A percentile compares a stretch with the other conserved stretches of the same genome.
These are phyloP conservation scores for Orchesella cincta DNA, from an alignment of 1,140 invertebrate species.

Conservation along the genomic window DNA sequence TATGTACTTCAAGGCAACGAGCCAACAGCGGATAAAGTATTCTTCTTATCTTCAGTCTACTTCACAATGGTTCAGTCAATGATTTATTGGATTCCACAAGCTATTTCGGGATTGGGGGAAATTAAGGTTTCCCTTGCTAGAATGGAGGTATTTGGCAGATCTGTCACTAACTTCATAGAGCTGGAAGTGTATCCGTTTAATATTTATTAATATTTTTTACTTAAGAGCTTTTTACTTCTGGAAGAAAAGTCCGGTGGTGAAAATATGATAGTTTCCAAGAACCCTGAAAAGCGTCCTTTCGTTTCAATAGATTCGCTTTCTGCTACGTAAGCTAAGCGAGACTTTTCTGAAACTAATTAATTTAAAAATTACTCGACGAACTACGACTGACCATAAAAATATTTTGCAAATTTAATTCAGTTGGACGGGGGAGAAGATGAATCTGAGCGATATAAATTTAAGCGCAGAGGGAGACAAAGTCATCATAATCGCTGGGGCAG, in stretches of 20 bases:
- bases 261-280: too few relatives aligned
- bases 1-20: slow-evolving; percentile 53
- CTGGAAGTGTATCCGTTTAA: too few relatives aligned
- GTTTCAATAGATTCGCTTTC: not conserved
- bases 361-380: too few relatives aligned
- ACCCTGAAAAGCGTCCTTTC: not conserved
- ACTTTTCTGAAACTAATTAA: too few relatives aligned
- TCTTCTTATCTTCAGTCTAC: slow-evolving; percentile 38
- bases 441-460: slow-evolving; percentile 54
- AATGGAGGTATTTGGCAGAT: slow-evolving; percentile 37
- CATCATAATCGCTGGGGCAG: slow-evolving; percentile 69
- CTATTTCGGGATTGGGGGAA: slow-evolving; percentile 30
- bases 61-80: slow-evolving; percentile 44
- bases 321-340: not conserved
- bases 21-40: slow-evolving; percentile 54
- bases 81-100: slow-evolving; percentile 39
- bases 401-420: slow-evolving; percentile 1
- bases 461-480: slow-evolving; percentile 56
- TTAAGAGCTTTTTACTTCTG: too few relatives aligned
- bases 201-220: too few relatives aligned
- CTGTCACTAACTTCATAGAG: slow-evolving; percentile 42
- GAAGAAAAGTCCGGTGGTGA: not conserved
- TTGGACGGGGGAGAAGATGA: slow-evolving; percentile 37
- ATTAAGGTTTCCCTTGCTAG: slow-evolving; percentile 11
- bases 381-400: too few relatives aligned